Conservation (phyloP, 2,113 vertebrate genomes). For the Grantiella picta region DNA sequence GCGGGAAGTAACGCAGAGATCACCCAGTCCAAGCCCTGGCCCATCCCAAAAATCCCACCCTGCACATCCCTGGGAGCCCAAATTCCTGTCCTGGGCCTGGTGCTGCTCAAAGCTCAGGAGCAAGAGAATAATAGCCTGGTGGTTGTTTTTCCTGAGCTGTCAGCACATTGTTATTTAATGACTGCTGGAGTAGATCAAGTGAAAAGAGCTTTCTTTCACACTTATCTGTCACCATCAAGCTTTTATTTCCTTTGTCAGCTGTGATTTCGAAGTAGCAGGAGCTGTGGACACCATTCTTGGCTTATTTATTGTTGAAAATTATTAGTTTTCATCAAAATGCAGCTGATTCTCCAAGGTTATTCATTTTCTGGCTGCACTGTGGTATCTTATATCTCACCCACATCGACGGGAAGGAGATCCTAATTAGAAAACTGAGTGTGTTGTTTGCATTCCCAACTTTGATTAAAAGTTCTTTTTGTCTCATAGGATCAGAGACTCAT, state of each 20-base stretch:
- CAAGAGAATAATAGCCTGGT: not conserved
- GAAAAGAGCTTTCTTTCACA: slow-evolving; percentile 30
- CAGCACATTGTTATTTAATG: slow-evolving; percentile 50
- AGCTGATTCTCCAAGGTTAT: not conserved
- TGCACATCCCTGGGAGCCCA: too few species aligned
- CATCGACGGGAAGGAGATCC: not conserved
- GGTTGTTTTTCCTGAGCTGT: not conserved
- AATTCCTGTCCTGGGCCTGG: not conserved
- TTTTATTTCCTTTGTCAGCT: slow-evolving; percentile 51
- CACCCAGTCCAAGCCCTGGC: too few species aligned
- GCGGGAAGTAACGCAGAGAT: too few species aligned
- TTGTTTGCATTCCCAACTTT: not conserved
- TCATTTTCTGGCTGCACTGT: not conserved
- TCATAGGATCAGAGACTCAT: not conserved
- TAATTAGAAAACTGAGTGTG: not conserved
- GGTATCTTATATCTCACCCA: not conserved
- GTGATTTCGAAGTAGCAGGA: not conserved
- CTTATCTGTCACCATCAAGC: not conserved
- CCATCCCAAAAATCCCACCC: too few species aligned
- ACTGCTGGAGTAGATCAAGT: slow-evolving; percentile 38
- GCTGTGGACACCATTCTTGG: not conserved
- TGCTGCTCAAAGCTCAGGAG: not conserved
- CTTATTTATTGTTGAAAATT: not conserved
- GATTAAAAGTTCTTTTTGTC: not conserved
- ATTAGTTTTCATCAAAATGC: not conserved